Evolutionary conservation across 1,140 invertebrate genomes (phyloP).

Genomic region (Druon quercuslanigerum): DNA sequence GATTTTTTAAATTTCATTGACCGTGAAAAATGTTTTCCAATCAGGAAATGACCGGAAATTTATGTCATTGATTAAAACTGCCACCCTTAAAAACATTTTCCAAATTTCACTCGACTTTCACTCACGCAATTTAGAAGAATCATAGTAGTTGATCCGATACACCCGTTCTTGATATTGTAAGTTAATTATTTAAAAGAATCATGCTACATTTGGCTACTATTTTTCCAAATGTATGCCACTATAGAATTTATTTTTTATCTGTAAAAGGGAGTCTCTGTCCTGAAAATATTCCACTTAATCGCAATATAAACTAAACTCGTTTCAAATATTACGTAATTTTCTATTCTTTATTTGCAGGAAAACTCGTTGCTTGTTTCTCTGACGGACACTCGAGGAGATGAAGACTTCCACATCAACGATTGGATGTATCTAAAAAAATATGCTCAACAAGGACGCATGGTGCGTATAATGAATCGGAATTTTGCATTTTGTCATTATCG

Average conservation of each 20-base stretch:
- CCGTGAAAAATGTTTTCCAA: too few relatives aligned
- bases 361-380: slow-evolving; percentile 63
- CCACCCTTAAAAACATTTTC: too few relatives aligned
- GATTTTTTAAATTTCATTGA: too few relatives aligned
- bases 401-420: slow-evolving; percentile 58
- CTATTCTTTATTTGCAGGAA: slow-evolving; percentile 52
- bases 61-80: too few relatives aligned
- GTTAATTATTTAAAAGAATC: not conserved
- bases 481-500: slow-evolving; percentile 48
- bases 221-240: too few relatives aligned
- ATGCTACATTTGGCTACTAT: not conserved
- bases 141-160: too few relatives aligned
- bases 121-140: too few relatives aligned
- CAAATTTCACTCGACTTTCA: too few relatives aligned
- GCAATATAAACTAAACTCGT: slow-evolving; percentile 8
- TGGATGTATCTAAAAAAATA: slow-evolving; percentile 60
- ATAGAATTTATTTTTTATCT: too few relatives aligned
- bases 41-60: too few relatives aligned
- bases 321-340: too few relatives aligned
- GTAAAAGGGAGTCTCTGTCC: not conserved
- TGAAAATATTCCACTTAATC: slow-evolving; percentile 20
- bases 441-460: slow-evolving; percentile 59
- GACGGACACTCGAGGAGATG: slow-evolving; percentile 56
- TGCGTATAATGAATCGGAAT: slow-evolving; percentile 59
- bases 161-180: too few relatives aligned